phyloP scores from a whole-genome alignment of 2,113 vertebrate species.

The Eptatretus burgeri region DNA sequence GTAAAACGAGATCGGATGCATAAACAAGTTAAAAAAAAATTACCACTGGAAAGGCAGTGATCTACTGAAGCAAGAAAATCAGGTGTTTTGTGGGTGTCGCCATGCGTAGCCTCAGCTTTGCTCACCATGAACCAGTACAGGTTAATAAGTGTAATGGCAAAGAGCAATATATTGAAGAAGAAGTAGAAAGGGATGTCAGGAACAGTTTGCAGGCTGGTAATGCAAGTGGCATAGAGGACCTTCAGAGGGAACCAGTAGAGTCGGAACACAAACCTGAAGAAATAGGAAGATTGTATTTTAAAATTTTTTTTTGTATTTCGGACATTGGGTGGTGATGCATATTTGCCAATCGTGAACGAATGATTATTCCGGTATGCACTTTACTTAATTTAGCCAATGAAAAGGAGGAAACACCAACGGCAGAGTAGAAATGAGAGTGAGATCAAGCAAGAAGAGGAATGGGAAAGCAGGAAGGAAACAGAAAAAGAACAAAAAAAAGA shows the following conservation, averaged over 20 bases:
- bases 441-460: not conserved
- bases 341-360: no score
- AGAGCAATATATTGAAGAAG: constrained; percentile 70
- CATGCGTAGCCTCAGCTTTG: not conserved
- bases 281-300: no score
- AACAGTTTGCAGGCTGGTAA: constrained; percentile 39
- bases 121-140: constrained; percentile 97
- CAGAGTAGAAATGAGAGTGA: no score
- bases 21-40: no score
- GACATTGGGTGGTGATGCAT: no score
- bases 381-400: no score
- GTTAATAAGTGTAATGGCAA: constrained; percentile 59
- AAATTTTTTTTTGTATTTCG: no score
- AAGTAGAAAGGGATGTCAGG: constrained; percentile 86
- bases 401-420: no score
- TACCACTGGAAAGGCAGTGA: no score
- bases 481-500: not conserved
- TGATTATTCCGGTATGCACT: no score
- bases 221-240: constrained; percentile 50
- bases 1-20: not conserved
- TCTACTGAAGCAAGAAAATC: no score
- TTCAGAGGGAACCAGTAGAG: constrained; percentile 97
- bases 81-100: no score
- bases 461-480: not conserved
- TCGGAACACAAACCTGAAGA: constrained; percentile 76